Percentiles rank a stretch among this genome's conserved stretches.
Evolutionary conservation across 2,888 invertebrate species (phyloP).

Genomic region (Molorchus minor): DNA sequence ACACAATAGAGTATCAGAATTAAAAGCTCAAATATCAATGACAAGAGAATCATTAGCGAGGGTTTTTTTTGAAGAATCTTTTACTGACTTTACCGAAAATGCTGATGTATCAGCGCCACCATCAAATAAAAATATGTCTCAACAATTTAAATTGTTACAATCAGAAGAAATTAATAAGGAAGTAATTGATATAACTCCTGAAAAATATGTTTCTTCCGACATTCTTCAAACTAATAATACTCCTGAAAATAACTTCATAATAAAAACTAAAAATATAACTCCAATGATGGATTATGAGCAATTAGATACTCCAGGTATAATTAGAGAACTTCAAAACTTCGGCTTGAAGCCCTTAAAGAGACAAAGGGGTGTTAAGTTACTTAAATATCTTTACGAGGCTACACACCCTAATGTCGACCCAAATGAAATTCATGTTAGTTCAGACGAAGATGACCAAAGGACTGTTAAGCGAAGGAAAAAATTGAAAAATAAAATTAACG

Average conservation of each 20-base stretch:
- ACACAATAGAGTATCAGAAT: constrained; percentile 15
- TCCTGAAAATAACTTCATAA: constrained; percentile 54
- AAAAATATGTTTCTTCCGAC: not conserved
- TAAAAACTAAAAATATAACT: constrained; percentile 68
- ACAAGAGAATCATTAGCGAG: constrained; percentile 4
- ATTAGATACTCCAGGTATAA: constrained; percentile 68
- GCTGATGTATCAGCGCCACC: not conserved
- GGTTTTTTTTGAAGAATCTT: constrained; percentile 25
- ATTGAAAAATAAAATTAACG: constrained; percentile 5
- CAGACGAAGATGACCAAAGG: constrained; percentile 39
- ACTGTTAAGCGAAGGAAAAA: constrained; percentile 42
- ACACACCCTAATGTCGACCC: constrained; percentile 70
- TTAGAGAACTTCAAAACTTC: constrained; percentile 69
- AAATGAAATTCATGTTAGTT: constrained; percentile 19
- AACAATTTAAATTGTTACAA: too few relatives aligned
- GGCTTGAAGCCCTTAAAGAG: constrained; percentile 75
- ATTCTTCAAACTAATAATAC: constrained; percentile 21
- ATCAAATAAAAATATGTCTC: not conserved
- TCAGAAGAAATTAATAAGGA: not conserved
- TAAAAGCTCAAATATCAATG: not conserved
- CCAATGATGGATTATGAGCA: constrained; percentile 68
- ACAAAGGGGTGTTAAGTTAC: constrained; percentile 67
- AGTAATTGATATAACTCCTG: constrained; percentile 1
- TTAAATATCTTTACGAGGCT: constrained; percentile 74
- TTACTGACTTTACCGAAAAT: constrained; percentile 25